Percentiles rank a stretch among this genome's conserved stretches.
Conservation (phyloP, 2,113 vertebrate species). For the Ciconia maguari region DNA sequence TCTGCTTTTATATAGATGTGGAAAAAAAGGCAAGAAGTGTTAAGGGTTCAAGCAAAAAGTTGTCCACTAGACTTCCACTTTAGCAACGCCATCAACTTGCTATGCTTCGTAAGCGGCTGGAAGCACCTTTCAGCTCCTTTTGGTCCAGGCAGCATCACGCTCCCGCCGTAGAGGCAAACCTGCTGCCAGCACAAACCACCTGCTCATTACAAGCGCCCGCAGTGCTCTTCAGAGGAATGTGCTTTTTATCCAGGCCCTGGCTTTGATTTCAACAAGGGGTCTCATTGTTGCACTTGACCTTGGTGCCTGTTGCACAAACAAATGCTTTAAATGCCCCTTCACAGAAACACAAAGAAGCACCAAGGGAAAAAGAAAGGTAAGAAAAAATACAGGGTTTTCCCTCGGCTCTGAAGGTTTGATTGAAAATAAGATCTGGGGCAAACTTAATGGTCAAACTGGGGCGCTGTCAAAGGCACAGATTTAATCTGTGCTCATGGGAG, state of each 20-base stretch:
- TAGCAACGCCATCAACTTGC: background rate
- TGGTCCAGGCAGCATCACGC: background rate
- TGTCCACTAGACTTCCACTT: background rate
- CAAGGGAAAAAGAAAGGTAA: background rate
- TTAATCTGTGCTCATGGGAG: background rate
- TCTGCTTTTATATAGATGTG: background rate
- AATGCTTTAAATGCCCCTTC: background rate
- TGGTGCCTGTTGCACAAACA: conserved; percentile 6
- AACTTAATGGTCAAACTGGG: background rate
- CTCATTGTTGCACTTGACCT: background rate
- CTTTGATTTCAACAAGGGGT: conserved; percentile 8
- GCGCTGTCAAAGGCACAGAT: background rate
- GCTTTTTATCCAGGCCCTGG: background rate
- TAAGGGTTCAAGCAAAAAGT: background rate
- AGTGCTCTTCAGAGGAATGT: background rate
- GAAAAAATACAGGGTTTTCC: background rate
- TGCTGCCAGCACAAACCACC: background rate
- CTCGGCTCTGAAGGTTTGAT: background rate
- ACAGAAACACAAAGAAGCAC: background rate
- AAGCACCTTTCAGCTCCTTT: background rate
- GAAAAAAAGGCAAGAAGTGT: background rate
- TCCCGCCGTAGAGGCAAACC: background rate
- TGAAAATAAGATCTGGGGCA: conserved; percentile 12
- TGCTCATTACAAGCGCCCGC: background rate
- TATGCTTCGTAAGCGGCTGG: background rate